A percentile compares a stretch with the other conserved stretches of the same genome.
Evolutionary conservation across 2,888 invertebrate genomes (phyloP).

Genomic region (Tinea semifulvella): DNA sequence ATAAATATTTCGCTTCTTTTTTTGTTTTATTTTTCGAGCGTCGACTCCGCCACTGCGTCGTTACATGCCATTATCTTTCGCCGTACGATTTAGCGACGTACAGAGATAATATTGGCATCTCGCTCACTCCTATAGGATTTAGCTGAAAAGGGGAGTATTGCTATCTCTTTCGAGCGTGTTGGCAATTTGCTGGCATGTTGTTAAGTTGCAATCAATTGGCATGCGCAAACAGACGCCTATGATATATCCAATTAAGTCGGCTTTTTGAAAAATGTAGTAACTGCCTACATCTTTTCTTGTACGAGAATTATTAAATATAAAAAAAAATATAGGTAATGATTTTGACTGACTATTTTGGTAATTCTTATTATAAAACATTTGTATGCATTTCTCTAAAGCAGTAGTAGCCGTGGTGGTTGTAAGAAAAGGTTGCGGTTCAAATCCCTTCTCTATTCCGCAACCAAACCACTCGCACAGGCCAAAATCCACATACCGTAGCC

Average conservation of each 20-base stretch:
- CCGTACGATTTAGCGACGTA: slow-evolving; percentile 25
- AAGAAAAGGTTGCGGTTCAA: too few relatives aligned
- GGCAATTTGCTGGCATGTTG: slow-evolving; percentile 63
- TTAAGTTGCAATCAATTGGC: slow-evolving; percentile 68
- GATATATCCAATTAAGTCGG: slow-evolving; percentile 65
- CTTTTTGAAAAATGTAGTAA: slow-evolving; percentile 28
- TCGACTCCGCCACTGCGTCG: slow-evolving; percentile 35
- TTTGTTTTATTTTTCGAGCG: slow-evolving; percentile 26
- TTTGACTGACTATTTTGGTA: too few relatives aligned
- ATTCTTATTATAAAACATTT: too few relatives aligned
- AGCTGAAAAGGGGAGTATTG: slow-evolving; percentile 16
- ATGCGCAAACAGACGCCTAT: slow-evolving; percentile 68
- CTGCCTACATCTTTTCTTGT: slow-evolving; percentile 11
- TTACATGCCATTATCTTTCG: slow-evolving; percentile 36
- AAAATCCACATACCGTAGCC: too few relatives aligned
- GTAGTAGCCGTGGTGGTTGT: too few relatives aligned
- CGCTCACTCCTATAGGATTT: slow-evolving; percentile 20
- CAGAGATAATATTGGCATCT: slow-evolving; percentile 23
- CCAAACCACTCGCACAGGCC: too few relatives aligned
- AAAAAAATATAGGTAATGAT: too few relatives aligned
- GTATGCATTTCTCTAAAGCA: too few relatives aligned
- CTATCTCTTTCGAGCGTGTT: slow-evolving; percentile 34
- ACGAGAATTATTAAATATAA: too few relatives aligned
- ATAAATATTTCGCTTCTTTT: slow-evolving; percentile 23
- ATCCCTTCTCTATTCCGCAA: too few relatives aligned